Base-by-base conservation (phyloP, 2,888 invertebrate genomes). In the Torymus tubicola region DNA sequence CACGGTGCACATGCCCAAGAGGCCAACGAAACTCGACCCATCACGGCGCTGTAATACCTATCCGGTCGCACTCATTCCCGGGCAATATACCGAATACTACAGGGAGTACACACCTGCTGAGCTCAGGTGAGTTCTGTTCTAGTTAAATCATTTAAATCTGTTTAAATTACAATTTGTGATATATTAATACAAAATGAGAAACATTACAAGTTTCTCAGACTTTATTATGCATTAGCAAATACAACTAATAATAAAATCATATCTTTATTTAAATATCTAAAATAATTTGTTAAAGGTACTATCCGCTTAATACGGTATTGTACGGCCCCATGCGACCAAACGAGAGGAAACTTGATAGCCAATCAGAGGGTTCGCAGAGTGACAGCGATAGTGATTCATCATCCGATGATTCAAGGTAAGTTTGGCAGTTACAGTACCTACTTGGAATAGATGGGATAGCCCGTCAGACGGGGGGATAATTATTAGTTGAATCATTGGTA, bases 11-110 rank as follows among this genome's bases (percentile, higher is more conserved):
- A 94, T 95, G 89, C 96, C 96, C 4, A 93, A 92, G 84, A 93
- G 92, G 71, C 90, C 92, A 18, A 91, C 91, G 42, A 92, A 92
- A 83, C 87, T 91, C 83, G 91, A 92, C 82, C 88, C 91, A 2
- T 92, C 93, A 78, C 92, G 93, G 69, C 92, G 92, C 70, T 93
- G 93, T 84, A 94, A 94, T 61, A 90, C 93, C 90, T 99, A 98
- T 93, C 99, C 99, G 21, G 95, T 98, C 82, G 95, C 99, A 64
- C 92, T 99, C 83, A 95, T 99, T 86, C 98, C 98, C 57, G 99
- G 99, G n/a, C 99, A 99, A 92, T 99, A 95, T 92, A 96, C 96
- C 85, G 97, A 98, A 91, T 93, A 94, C 89, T 98, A 96, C 91
- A 89, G 85, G 87, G 86, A 91, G 79, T 98, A 97, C 90, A 94